Conservation (phyloP, 2,888 invertebrate species). For the Trichopoda pennipes region DNA sequence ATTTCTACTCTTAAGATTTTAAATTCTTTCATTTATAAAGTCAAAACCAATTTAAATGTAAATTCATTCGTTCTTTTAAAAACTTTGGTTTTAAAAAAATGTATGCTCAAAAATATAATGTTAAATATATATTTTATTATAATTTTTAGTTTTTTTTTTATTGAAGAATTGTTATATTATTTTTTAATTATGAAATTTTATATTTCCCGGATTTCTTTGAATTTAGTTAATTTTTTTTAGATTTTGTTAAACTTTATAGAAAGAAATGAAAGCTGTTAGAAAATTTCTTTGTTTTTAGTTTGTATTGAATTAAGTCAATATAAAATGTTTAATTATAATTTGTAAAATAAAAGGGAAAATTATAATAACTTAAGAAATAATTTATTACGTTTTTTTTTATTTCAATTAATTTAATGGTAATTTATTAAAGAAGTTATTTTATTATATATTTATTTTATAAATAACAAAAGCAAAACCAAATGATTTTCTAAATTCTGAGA, state of each 20-base stretch:
- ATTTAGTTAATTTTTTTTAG: conserved; percentile 48
- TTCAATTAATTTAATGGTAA: conserved; percentile 41
- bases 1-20: conserved; percentile 27
- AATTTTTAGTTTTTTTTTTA: conserved; percentile 32
- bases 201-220: conserved; percentile 30
- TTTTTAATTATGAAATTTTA: conserved; percentile 35
- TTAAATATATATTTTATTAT: conserved; percentile 39
- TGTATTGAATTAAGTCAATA: conserved; percentile 59
- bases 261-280: conserved; percentile 61
- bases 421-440: conserved; percentile 38
- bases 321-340: conserved; percentile 31
- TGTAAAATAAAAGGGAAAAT: conserved; percentile 34
- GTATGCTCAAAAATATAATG: conserved; percentile 57
- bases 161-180: conserved; percentile 49
- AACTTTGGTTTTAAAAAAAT: conserved; percentile 36
- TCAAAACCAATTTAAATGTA: conserved; percentile 42
- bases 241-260: conserved; percentile 59
- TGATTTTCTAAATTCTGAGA: conserved; percentile 7
- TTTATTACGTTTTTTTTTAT: conserved; percentile 43
- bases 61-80: conserved; percentile 19
- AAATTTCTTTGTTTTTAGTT: conserved; percentile 52
- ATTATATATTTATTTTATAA: conserved; percentile 20
- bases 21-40: conserved; percentile 43
- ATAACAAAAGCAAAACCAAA: conserved; percentile 41
- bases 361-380: conserved; percentile 38